Evolutionary conservation across 2,888 invertebrate genomes (phyloP), one percentile per base, ranked within the genome.

Genomic region (Limenitis camilla): DNA sequence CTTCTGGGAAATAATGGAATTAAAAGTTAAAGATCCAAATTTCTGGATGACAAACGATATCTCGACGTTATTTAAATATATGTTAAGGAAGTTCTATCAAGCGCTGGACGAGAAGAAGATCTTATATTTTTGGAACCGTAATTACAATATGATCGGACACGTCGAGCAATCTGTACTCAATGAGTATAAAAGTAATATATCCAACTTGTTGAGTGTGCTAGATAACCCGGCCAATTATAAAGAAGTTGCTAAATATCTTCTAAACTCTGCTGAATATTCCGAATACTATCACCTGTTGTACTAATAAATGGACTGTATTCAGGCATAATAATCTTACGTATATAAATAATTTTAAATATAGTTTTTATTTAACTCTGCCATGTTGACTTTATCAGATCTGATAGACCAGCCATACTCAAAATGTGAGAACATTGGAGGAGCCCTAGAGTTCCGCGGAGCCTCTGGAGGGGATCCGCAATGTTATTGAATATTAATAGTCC

Each of bases 91-190:
- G 44, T 71, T 90, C 4, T 59, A 75, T 28, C 48, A 66, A 0
- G 81, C 79, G 1, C 59, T 88, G 9, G 55, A 64, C 0, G 49
- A 47, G 0, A 63, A 69, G 0, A 62, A 62, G 1, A 81, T 90
- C 31, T 69, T 69, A 0, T 89, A 87, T 59, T 89, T 82, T 53
- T 90, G 90, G 90, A 79, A 89, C 47, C 62, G 62, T 2, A 60
- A 67, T 0, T 74, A 81, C 43, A 89, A 90, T 63, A 69, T 90
- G 6, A 68, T 90, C 0, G 72, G 62, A 0, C 53, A 62, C 5
- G 65, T 81, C 0, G 56, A 64, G 1, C 48, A 43, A 1, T 48
- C 52, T 3, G 50, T 59, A 0, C 53, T 81, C 2, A 58, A 62
- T 0, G 56, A 58, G 0, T 82, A 83, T 44, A 72, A 71, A 5